Base-by-base conservation (phyloP, 2,888 invertebrate species). In the Lepidochitona cinerea region DNA sequence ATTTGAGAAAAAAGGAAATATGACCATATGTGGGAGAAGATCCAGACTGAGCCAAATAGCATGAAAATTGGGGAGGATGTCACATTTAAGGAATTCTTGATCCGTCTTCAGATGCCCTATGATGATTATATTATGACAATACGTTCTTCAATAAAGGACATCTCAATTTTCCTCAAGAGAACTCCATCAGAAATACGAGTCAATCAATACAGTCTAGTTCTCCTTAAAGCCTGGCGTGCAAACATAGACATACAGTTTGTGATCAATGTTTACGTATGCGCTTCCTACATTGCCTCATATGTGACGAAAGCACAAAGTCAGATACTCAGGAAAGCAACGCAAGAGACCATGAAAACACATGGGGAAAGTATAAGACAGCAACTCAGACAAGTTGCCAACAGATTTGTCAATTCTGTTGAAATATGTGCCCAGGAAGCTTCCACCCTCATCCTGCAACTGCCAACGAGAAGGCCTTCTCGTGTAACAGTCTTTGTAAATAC, bases 401-500 rank as follows among this genome's bases (percentile, higher is more conserved):
- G 78, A 53, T 84, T 85, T 68, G 65, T 84, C 0, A 83, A 84
- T 73, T 53, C 74, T 29, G 79, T 76, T 1, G 83, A 85, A 75
- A 76, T 87, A 7, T 75, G 79, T 67, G 84, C 84, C 1, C 85
- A 86, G 70, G 85, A 87, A 70, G 83, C 84, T 49, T 80, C 72
- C 1, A 83, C 79, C 73, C 70, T 80, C 4, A 37, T 81, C 7
- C 70, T 85, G 18, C 74, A 75, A 29, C 68, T 85, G 66, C 81
- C 83, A 14, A 74, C 85, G 71, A 79, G 74, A 54, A 59, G 66
- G 32, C 52, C 75, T 7, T 77, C 79, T 12, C 66, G 81, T 49
- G 68, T 74, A n/a, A 36, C 68, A 6, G 41, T 82, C 0, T 84
- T 82, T 74, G 70, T 83, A 7, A 82, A 83, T 29, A 84, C 84